A percentile compares a stretch with the other conserved stretches of the same genome.
Conservation (phyloP, 1,140 invertebrate genomes). For the Pogonognathellus flavescens region DNA sequence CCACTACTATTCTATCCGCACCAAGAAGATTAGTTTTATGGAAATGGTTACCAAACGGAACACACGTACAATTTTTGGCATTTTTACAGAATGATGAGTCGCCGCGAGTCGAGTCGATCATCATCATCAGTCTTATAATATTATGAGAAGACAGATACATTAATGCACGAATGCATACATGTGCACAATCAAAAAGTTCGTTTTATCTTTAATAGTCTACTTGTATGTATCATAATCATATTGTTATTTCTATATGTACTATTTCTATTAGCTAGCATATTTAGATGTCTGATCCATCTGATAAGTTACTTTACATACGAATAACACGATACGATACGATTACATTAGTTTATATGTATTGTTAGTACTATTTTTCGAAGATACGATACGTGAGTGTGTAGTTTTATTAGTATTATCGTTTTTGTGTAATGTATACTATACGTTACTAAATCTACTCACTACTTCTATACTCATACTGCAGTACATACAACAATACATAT, state of each 20-base stretch:
- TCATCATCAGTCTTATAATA: conserved; percentile 50
- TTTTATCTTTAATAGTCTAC: neutral
- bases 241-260: neutral
- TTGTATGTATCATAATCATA: neutral
- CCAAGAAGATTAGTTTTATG: conserved; percentile 20
- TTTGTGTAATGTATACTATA: neutral
- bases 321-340: neutral
- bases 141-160: conserved; percentile 45
- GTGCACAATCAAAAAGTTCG: conserved; percentile 35
- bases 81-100: conserved; percentile 50
- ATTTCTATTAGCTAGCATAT: neutral
- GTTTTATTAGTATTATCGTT: neutral
- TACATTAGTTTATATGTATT: neutral
- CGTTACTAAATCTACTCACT: too few relatives aligned
- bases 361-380: too few relatives aligned
- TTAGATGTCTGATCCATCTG: neutral
- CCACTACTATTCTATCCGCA: neutral
- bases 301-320: neutral
- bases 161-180: conserved; percentile 7
- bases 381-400: too few relatives aligned
- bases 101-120: conserved; percentile 28
- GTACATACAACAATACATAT: neutral
- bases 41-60: conserved; percentile 47
- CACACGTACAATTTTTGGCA: conserved; percentile 48
- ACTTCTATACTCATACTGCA: neutral